Evolutionary conservation across 2,113 vertebrate species (phyloP), one percentile per base, ranked within the genome.

Genomic region (Sorex fumeus): DNA sequence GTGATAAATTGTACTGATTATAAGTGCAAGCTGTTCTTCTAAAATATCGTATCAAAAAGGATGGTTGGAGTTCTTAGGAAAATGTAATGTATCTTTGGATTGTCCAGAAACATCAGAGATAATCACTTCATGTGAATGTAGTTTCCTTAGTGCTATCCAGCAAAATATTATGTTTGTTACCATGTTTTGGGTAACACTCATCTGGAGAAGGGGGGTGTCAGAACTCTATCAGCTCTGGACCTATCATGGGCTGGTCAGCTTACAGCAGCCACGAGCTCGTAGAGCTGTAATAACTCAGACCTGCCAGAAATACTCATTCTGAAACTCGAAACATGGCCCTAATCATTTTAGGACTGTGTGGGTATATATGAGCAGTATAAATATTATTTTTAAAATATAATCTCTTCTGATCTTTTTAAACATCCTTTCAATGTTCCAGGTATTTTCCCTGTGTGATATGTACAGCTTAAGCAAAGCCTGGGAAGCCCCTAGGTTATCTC

Each of bases 1-100:
- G 98, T 98, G 98, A 98, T 98, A 98, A 98, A 98, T 98, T 98
- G 98, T 98, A 95, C 97, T 98, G 98, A 98, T 98, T 98, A 98
- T 98, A 98, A 98, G 97, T 97, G 97, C 98, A 98, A 98, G 98
- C 98, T 98, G 98, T 98, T 98, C 97, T 97, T 98, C 97, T 97
- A 97, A 98, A 98, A 97, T 97, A 98, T 98, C 97, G 93, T 98
- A 98, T 98, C 97, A 97, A 96, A 96, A 98, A 98, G 98, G 97
- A 97, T 98, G 93, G 98, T 96, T 97, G 96, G 96, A 93, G 97
- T 97, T 98, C 98, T 98, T 98, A 97, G 94, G 97, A 97, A 97
- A 98, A 97, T 97, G 97, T 97, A 98, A 98, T 96, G 97, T 97
- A 98, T 98, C 98, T 98, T 98, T 97, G 96, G 97, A 97, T 97